phyloP scores from a whole-genome alignment of 2,113 vertebrate species.

The Urocitellus parryii region DNA sequence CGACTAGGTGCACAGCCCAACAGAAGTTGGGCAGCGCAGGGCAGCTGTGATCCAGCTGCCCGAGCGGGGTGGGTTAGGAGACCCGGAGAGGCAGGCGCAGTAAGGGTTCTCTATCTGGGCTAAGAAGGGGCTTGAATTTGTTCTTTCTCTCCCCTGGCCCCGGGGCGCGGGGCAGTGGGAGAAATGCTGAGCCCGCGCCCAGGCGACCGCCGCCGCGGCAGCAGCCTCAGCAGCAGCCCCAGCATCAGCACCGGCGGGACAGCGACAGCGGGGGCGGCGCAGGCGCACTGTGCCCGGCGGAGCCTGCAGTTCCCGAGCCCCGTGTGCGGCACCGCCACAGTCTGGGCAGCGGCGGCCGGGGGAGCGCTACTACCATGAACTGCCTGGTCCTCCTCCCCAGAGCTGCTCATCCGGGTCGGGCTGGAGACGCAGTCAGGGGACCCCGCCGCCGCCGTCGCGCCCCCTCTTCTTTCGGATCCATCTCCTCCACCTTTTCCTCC shows the following conservation, averaged over 20 bases:
- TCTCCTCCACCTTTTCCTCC: conserved; percentile 72
- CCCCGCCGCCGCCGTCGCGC: conserved; percentile 78
- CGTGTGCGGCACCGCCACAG: conserved; percentile 85
- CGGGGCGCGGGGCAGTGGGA: conserved; percentile 36
- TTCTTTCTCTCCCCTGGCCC: neutral
- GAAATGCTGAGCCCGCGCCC: conserved; percentile 70
- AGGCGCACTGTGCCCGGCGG: conserved; percentile 84
- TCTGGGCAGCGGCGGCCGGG: conserved; percentile 85
- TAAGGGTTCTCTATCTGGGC: neutral
- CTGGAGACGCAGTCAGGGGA: conserved; percentile 83
- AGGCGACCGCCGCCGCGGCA: conserved; percentile 7
- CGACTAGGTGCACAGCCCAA: neutral
- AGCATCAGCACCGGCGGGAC: conserved; percentile 81
- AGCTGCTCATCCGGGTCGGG: conserved; percentile 89
- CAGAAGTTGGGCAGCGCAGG: conserved; percentile 65
- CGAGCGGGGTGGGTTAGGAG: neutral
- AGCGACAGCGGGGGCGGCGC: conserved; percentile 84
- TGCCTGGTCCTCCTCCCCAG: conserved; percentile 88
- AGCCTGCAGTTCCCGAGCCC: conserved; percentile 84
- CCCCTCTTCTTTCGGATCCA: conserved; percentile 69
- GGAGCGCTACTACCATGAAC: conserved; percentile 92
- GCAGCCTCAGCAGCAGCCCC: conserved; percentile 63
- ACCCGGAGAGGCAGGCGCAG: neutral
- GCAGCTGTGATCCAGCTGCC: neutral
- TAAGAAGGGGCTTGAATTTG: neutral